phyloP scores from a whole-genome alignment of 2,888 invertebrate genomes.

The Coenonympha arcania region DNA sequence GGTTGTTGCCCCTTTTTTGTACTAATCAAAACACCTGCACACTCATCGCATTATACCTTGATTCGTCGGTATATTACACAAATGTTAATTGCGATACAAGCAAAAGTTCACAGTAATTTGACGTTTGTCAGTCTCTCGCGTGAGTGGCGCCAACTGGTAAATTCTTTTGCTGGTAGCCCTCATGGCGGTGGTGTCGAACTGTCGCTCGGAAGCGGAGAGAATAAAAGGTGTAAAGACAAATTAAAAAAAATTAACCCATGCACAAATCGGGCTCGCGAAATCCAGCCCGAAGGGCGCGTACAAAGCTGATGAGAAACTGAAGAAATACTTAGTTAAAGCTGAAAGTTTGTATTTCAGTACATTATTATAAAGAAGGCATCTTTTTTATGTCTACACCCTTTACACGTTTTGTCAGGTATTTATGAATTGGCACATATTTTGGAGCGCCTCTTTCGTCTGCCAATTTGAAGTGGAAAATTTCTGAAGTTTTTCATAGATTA shows the following conservation, averaged over 20 bases:
- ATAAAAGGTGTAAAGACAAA: conserved; percentile 31
- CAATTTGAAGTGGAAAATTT: too few relatives aligned
- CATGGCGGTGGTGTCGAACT: conserved; percentile 36
- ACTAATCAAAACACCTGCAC: too few relatives aligned
- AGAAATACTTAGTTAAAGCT: background rate
- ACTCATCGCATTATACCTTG: too few relatives aligned
- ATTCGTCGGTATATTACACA: too few relatives aligned
- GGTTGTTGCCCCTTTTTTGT: too few relatives aligned
- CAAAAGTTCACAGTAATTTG: too few relatives aligned
- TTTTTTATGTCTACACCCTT: background rate
- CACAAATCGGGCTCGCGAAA: conserved; percentile 59
- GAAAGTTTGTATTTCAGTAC: background rate
- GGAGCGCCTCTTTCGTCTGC: background rate
- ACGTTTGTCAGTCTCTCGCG: too few relatives aligned
- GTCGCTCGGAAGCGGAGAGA: conserved; percentile 42
- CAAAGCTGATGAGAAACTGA: conserved; percentile 13
- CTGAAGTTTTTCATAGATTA: too few relatives aligned
- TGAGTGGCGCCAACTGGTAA: too few relatives aligned
- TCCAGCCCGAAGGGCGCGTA: conserved; percentile 44
- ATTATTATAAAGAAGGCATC: too few relatives aligned
- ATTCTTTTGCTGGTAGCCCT: too few relatives aligned
- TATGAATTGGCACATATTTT: background rate
- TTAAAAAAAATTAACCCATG: conserved; percentile 59
- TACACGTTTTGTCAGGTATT: background rate
- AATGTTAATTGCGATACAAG: too few relatives aligned